Evolutionary conservation across 1,140 invertebrate species (phyloP).

Genomic region (Chrysomallon squamiferum): DNA sequence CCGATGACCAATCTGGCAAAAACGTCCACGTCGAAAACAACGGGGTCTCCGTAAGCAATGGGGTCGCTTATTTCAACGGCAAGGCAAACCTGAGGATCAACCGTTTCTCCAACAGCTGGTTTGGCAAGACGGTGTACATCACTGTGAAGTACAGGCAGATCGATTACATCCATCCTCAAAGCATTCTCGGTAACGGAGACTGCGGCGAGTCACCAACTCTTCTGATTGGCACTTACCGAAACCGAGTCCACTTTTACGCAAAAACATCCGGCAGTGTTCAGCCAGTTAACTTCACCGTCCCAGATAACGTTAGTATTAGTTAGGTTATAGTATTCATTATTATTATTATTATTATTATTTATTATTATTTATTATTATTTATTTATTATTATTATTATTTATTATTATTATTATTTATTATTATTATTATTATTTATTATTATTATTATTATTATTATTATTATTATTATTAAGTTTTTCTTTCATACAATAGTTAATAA

Average conservation of each 20-base stretch:
- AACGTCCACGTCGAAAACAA: slow-evolving; percentile 19
- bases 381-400: too few species aligned
- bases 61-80: slow-evolving; percentile 29
- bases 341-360: too few species aligned
- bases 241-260: slow-evolving; percentile 48
- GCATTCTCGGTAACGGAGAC: slow-evolving; percentile 27
- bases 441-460: too few species aligned
- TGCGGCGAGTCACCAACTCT: slow-evolving; percentile 20
- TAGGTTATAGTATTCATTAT: too few species aligned
- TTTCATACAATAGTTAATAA: too few species aligned
- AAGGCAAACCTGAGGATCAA: slow-evolving; percentile 16
- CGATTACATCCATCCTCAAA: background rate
- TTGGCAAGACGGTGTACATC: slow-evolving; percentile 11
- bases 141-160: slow-evolving; percentile 6
- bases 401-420: too few species aligned
- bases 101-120: slow-evolving; percentile 23
- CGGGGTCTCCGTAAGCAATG: slow-evolving; percentile 19
- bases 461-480: too few species aligned
- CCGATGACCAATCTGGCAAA: slow-evolving; percentile 18
- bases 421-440: too few species aligned
- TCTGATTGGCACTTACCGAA: slow-evolving; percentile 40
- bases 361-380: too few species aligned
- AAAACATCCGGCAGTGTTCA: slow-evolving; percentile 4
- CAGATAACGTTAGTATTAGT: background rate
- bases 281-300: slow-evolving; percentile 19